Conservation (phyloP, 2,797 vertebrate genomes). For the Sebastes cheni region DNA sequence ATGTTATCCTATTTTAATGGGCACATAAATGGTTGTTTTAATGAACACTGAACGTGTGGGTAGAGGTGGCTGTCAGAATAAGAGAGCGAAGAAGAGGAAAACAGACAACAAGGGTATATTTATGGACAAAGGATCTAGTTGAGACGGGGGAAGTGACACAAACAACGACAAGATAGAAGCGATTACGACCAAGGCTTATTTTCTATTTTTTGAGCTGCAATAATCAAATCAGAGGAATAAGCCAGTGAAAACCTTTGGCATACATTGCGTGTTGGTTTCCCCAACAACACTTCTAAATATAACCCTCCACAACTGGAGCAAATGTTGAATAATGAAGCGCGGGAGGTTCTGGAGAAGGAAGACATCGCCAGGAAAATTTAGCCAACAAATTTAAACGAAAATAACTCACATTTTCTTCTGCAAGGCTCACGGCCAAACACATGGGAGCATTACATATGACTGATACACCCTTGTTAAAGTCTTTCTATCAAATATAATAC, state of each 20-base stretch:
- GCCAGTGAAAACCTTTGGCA: constrained; percentile 31
- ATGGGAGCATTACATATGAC: background rate
- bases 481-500: background rate
- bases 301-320: constrained; percentile 71
- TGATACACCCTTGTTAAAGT: background rate
- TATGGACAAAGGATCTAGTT: background rate
- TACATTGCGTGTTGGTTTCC: constrained; percentile 56
- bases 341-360: constrained; percentile 45
- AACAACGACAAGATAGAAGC: background rate
- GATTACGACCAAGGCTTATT: background rate
- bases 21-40: background rate
- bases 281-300: constrained; percentile 74
- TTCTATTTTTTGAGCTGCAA: background rate
- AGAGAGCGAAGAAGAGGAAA: background rate
- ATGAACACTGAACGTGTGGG: background rate
- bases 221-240: constrained; percentile 18
- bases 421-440: background rate
- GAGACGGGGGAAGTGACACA: background rate
- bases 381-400: constrained; percentile 12
- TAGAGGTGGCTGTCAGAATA: background rate
- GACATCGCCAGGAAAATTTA: constrained; percentile 3
- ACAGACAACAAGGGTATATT: background rate
- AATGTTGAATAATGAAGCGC: constrained; percentile 73
- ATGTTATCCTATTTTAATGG: background rate
- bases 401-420: constrained; percentile 9